phyloP scores from a whole-genome alignment of 2,888 invertebrate species.

The Xestobium rufovillosum region DNA sequence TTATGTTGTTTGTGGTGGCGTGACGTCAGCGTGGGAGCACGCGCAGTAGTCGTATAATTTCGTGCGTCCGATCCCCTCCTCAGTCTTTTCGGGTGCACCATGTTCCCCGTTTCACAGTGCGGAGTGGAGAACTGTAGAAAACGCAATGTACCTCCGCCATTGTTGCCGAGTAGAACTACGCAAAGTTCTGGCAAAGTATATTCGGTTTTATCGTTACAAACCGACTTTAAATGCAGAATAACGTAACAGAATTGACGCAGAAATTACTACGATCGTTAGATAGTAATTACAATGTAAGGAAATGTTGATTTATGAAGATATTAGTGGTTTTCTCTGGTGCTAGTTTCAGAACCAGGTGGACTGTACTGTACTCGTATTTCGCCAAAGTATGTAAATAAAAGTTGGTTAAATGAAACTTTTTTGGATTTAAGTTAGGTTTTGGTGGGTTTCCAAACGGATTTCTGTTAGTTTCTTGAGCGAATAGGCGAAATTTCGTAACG shows the following conservation, averaged over 20 bases:
- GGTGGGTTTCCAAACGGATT: neutral
- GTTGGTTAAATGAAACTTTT: constrained; percentile 11
- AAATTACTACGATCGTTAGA: constrained; percentile 95
- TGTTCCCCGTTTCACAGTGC: constrained; percentile 45
- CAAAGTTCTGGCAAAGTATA: constrained; percentile 42
- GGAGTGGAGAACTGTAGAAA: constrained; percentile 43
- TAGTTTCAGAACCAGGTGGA: constrained; percentile 35
- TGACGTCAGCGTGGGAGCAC: too few species aligned
- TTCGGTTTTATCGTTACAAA: constrained; percentile 44
- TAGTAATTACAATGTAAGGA: constrained; percentile 97
- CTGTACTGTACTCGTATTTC: constrained; percentile 32
- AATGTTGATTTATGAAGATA: constrained; percentile 22
- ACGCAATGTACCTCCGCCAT: constrained; percentile 47
- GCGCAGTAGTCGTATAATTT: constrained; percentile 36
- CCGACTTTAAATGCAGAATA: constrained; percentile 68
- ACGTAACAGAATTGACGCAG: constrained; percentile 86
- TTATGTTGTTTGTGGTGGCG: too few species aligned
- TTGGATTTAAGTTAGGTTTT: too few species aligned
- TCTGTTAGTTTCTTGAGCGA: neutral
- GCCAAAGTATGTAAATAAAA: constrained; percentile 28
- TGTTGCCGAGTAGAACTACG: constrained; percentile 44
- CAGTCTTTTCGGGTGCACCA: constrained; percentile 44
- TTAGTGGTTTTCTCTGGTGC: constrained; percentile 12
- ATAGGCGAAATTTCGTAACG: constrained; percentile 4
- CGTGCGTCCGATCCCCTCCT: constrained; percentile 41